Evolutionary conservation across 92 coral and sea anemone species (phyloP), one percentile per base, ranked within the genome.

Genomic region (Phenganax stokvisi): DNA sequence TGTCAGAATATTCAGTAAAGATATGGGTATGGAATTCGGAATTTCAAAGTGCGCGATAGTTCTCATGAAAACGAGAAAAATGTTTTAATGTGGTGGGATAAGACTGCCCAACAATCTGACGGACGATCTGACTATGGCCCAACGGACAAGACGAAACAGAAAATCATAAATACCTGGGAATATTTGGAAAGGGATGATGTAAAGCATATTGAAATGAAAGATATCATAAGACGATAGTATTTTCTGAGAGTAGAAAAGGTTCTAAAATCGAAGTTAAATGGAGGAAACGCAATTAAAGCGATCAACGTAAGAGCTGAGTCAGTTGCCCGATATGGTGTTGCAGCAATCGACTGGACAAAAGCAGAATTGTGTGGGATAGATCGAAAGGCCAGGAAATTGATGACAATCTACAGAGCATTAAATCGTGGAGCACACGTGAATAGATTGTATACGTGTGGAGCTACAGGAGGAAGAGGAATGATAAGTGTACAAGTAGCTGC

Each of bases 261-360:
- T 51, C 55, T 70, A 55, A 57, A 70, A 71, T 70, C 85, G 6
- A 84, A 66, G 66, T 77, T 81, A 13, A 80, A 80, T 47, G 81
- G 86, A 12, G 79, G 84, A 57, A 52, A 79, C 53, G 15, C 66
- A 52, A 80, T 80, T 16, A 69, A n/a, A 51, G 78, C 83, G n/a
- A 85, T 81, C 30, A 85, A 85, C 63, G 55, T 72, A 52, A 69
- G 85, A 81, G 87, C 57, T 64, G 75, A 80, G 51, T 53, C 85
- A 55, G 64, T 80, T 62, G 77, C 71, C 8, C 70, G 85, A 67
- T 85, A 85, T 51, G 53, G 54, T 76, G 85, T 81, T 57, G 88
- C 59, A 10, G 51, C 71, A 27, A 60, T 80, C 16, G 60, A 58
- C 57, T 80, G 85, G 72, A 81, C 27, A 25, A 80, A 59, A 72